Conservation (phyloP, 2,888 invertebrate species). For the Didymodactylos carnosus region DNA sequence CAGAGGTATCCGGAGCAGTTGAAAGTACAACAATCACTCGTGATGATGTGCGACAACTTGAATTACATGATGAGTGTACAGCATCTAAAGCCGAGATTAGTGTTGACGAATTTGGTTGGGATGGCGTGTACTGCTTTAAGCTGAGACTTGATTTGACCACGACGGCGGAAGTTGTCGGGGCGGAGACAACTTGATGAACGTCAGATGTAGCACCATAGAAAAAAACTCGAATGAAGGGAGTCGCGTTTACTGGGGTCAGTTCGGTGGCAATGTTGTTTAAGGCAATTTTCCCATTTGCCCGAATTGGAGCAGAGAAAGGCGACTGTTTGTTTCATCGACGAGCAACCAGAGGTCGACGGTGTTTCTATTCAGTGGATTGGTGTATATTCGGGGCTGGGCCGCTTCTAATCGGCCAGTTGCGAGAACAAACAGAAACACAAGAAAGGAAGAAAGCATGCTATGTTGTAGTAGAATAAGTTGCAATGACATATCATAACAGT, state of each 20-base stretch:
- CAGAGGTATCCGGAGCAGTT: background rate
- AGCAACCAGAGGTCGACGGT: background rate
- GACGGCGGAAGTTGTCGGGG: background rate
- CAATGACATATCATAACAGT: too few species aligned
- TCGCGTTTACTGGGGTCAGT: background rate
- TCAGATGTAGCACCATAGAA: background rate
- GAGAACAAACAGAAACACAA: too few species aligned
- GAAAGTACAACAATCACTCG: background rate
- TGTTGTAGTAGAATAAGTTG: too few species aligned
- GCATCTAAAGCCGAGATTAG: background rate
- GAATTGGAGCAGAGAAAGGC: background rate
- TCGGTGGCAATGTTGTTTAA: background rate
- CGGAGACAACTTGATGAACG: background rate
- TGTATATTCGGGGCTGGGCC: background rate
- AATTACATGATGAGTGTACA: background rate
- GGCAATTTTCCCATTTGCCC: background rate
- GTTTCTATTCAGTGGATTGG: background rate
- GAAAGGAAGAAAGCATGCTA: too few species aligned
- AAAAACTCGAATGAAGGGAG: background rate
- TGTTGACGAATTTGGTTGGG: background rate
- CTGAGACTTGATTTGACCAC: background rate
- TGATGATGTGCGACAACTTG: background rate
- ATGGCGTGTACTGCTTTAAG: background rate
- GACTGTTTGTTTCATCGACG: background rate
- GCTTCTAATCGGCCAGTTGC: too few species aligned